Percentiles rank a stretch among this genome's conserved stretches.
phyloP scores from a whole-genome alignment of 2,113 vertebrate species.

The Hypomesus transpacificus region DNA sequence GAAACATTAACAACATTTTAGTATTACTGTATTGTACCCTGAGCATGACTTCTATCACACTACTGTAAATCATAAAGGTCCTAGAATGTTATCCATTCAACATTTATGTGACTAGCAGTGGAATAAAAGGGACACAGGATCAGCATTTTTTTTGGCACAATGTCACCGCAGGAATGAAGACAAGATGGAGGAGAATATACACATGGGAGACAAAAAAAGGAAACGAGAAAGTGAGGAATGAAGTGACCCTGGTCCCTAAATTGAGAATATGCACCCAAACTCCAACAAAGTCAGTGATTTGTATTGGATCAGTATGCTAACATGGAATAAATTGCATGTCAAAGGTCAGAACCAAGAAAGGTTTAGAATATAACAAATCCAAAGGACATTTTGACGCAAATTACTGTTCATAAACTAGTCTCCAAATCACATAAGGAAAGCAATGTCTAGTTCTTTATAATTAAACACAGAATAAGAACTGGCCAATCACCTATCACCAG shows the following conservation, averaged over 20 bases:
- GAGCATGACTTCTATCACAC: not conserved
- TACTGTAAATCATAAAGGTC: not conserved
- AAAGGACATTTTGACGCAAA: slow-evolving; percentile 7
- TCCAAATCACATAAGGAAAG: slow-evolving; percentile 2
- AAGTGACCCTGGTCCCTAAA: not conserved
- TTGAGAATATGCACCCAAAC: not conserved
- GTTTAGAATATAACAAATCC: not conserved
- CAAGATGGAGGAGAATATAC: not conserved
- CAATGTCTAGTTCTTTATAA: not conserved
- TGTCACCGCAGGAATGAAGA: slow-evolving; percentile 10
- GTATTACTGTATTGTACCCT: not conserved
- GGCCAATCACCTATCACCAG: not conserved
- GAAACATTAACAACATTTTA: slow-evolving; percentile 1
- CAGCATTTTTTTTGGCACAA: slow-evolving; percentile 23
- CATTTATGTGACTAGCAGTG: slow-evolving; percentile 1
- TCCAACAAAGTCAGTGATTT: not conserved
- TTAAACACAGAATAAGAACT: slow-evolving; percentile 3
- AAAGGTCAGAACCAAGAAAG: not conserved
- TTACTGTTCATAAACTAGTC: slow-evolving; percentile 9
- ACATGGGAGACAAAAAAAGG: not conserved
- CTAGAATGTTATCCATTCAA: slow-evolving; percentile 1
- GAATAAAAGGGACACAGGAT: not conserved
- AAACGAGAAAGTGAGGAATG: not conserved
- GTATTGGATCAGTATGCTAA: not conserved
- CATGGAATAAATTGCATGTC: slow-evolving; percentile 3